Base-by-base conservation (phyloP, 2,888 invertebrate species). In the Tetanocera ferruginea region DNA sequence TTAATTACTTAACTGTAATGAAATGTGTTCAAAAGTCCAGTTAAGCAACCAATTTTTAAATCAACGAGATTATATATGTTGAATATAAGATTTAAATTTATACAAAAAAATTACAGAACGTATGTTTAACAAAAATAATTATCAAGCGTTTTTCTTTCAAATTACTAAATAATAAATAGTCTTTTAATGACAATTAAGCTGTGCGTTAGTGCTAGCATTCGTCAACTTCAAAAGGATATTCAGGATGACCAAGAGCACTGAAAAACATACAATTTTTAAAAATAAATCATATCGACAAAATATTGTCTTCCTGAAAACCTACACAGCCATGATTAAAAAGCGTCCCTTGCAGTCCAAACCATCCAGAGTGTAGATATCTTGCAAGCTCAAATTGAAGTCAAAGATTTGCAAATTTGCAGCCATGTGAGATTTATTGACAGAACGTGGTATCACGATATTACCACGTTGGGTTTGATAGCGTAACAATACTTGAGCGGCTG, bases 401-500 rank as follows among this genome's bases (percentile, higher is more conserved):
- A 86, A 87, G 37, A 86, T 83, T 14, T 81, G 81, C 6, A 86
- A 84, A 62, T 87, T 86, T 19, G 84, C 82, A 37, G 76, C 67
- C 82, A 87, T 86, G 19, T 83, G 84, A 60, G 81, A 76, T 28
- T 83, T 85, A 76, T 51, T 83, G 2, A 87, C 76, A 5, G 86
- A 86, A 8, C 85, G 82, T 0, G 86, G 86, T 67, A 87, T 87
- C 0, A 86, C 86, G 34, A 86, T 81, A 19, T 83, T 83, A 9
- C 86, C 85, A 14, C 82, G 82, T 37, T 85, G 86, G 0, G 83
- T 86, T 76, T 86, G 86, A 57, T 82, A 85, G 11, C 86, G 85
- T 31, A 85, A 64, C n/a, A 85, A 79, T n/a, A 86, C 79, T 75
- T 85, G 86, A 2, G 85, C 85, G 3, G 85, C 79, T 0, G 81